These are phyloP conservation scores for Bagarius yarrelli DNA, from an alignment of 2,113 vertebrate species.

Conservation along the genomic window DNA sequence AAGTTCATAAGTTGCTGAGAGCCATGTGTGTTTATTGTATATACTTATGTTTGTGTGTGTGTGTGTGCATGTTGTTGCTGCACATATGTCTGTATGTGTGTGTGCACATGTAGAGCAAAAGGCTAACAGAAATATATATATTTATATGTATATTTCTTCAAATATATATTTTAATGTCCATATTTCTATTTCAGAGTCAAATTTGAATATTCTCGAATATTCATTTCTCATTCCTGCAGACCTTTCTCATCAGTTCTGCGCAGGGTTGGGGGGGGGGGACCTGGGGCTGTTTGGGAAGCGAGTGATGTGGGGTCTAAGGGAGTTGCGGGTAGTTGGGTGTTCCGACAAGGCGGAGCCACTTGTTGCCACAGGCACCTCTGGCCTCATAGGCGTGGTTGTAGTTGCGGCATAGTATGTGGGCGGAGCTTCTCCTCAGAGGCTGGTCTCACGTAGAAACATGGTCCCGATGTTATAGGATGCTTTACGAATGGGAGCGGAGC, in stretches of 20 bases:
- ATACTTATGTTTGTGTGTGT: neutral
- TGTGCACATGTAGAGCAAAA: conserved; percentile 25
- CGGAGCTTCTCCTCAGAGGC: conserved; percentile 77
- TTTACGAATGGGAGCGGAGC: conserved; percentile 89
- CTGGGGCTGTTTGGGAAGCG: too few species aligned
- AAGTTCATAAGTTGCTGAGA: conserved; percentile 42
- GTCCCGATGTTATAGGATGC: conserved; percentile 98
- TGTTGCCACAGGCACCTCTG: conserved; percentile 46
- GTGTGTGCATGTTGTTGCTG: neutral
- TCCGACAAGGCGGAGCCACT: conserved; percentile 23
- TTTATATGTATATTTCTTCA: conserved; percentile 38
- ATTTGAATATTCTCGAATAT: conserved; percentile 41
- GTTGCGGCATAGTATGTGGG: neutral
- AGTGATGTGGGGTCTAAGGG: too few species aligned
- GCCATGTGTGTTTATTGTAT: conserved; percentile 18
- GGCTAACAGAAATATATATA: conserved; percentile 43
- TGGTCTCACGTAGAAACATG: conserved; percentile 98
- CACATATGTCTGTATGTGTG: neutral
- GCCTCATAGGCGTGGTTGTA: conserved; percentile 34
- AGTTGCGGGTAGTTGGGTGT: neutral
- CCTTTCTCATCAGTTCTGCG: neutral
- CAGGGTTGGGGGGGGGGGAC: neutral
- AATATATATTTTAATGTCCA: conserved; percentile 45
- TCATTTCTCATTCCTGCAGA: conserved; percentile 25
- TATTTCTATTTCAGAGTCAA: conserved; percentile 22